A percentile compares a stretch with the other conserved stretches of the same genome.
Conservation (phyloP, 92 coral and sea anemone species). For the Porites cylindrica region DNA sequence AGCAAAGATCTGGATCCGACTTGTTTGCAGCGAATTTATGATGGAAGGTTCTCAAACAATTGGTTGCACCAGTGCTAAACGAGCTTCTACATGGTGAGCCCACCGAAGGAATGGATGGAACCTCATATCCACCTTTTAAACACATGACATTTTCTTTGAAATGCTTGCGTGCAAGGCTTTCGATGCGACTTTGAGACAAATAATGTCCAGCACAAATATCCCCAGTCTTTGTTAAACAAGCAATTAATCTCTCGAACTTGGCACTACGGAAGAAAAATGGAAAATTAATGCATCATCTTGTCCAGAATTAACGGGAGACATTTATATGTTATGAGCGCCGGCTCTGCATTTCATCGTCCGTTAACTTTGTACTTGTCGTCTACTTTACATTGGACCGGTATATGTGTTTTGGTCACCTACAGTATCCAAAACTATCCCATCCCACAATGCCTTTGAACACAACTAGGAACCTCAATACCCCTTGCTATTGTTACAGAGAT, state of each 20-base stretch:
- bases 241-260: not conserved
- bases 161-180: not conserved
- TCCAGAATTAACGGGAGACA: too few relatives aligned
- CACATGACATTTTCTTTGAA: not conserved
- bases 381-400: too few relatives aligned
- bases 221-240: not conserved
- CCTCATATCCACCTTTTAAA: not conserved
- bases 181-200: not conserved
- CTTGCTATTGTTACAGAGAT: too few relatives aligned
- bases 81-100: not conserved
- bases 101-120: not conserved
- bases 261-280: not conserved
- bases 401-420: too few relatives aligned
- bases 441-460: too few relatives aligned
- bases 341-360: too few relatives aligned
- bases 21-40: conserved; percentile 4
- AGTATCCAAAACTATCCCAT: too few relatives aligned
- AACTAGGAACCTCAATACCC: too few relatives aligned
- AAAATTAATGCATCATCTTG: too few relatives aligned
- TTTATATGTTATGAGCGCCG: too few relatives aligned
- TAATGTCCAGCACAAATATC: not conserved
- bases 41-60: conserved; percentile 9
- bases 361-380: too few relatives aligned
- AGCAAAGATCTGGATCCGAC: conserved; percentile 26
- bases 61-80: not conserved